Evolutionary conservation across 2,113 vertebrate species (phyloP).

Genomic region (Silurus meridionalis): DNA sequence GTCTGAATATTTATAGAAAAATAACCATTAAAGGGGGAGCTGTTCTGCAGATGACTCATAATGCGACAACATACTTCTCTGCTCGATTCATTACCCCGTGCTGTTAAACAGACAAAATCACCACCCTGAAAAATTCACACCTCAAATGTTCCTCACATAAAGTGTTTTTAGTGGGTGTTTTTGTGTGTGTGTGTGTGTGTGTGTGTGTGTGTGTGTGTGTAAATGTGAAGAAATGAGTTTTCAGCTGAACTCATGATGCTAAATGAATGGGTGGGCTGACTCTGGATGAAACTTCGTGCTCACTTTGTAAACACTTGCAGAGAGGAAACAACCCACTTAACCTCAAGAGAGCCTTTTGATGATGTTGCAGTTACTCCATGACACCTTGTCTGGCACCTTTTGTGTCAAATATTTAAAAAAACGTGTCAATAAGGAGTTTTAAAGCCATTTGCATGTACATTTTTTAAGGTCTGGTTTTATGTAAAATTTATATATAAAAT

Average conservation of each 20-base stretch:
- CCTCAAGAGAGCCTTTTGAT: not conserved
- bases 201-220: not conserved
- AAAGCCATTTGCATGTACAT: too few relatives aligned
- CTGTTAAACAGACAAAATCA: not conserved
- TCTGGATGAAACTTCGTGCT: not conserved
- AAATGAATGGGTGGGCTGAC: not conserved
- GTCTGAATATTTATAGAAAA: conserved; percentile 5
- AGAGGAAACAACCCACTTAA: conserved; percentile 9
- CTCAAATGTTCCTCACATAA: not conserved
- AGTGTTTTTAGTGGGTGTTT: too few relatives aligned
- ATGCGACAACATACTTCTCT: not conserved
- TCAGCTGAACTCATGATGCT: not conserved
- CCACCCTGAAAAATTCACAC: not conserved
- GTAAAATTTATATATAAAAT: too few relatives aligned
- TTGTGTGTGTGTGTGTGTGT: too few relatives aligned
- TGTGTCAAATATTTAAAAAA: too few relatives aligned
- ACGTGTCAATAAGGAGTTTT: too few relatives aligned
- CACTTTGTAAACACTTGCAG: not conserved
- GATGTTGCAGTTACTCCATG: not conserved
- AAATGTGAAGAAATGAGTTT: not conserved
- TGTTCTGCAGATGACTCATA: conserved; percentile 16
- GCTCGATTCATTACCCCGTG: not conserved
- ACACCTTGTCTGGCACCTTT: not conserved
- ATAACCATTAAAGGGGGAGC: not conserved
- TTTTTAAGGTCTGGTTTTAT: too few relatives aligned